Evolutionary conservation across 2,888 invertebrate genomes (phyloP).

Genomic region (Drosophila rubida): DNA sequence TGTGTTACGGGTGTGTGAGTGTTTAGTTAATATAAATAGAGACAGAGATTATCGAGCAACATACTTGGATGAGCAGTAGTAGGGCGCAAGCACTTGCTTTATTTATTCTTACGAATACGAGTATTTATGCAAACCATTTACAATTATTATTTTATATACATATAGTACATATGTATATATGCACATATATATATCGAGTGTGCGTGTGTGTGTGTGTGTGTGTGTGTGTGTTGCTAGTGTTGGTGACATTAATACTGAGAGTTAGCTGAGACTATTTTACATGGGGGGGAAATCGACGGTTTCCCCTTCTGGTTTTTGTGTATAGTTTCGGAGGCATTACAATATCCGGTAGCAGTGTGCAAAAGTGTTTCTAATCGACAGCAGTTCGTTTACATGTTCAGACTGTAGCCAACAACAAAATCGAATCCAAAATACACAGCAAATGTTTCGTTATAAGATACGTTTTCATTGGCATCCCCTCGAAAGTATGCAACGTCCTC

Average conservation of each 20-base stretch:
- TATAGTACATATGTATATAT: conserved; percentile 3
- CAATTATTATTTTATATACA: conserved; percentile 29
- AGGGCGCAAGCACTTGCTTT: conserved; percentile 54
- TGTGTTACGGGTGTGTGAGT: conserved; percentile 11
- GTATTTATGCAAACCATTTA: conserved; percentile 51
- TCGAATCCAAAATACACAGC: conserved; percentile 9
- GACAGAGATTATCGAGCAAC: conserved; percentile 55
- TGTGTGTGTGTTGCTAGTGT: conserved; percentile 17
- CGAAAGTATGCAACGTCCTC: conserved; percentile 26
- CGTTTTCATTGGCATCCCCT: conserved; percentile 14
- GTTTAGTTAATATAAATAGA: conserved; percentile 37
- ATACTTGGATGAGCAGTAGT: conserved; percentile 55
- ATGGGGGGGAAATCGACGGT: not conserved
- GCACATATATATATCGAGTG: not conserved
- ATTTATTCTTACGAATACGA: conserved; percentile 22
- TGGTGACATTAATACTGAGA: conserved; percentile 11
- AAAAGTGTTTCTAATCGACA: not conserved
- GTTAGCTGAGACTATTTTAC: conserved; percentile 20
- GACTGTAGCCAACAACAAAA: conserved; percentile 7
- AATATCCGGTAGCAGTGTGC: conserved; percentile 2
- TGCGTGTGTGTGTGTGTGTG: not conserved
- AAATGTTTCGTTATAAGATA: not conserved
- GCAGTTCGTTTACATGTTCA: not conserved
- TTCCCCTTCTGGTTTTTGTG: not conserved
- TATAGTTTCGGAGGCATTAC: not conserved